Evolutionary conservation across 2,113 vertebrate genomes (phyloP).

Genomic region (Sylvia atricapilla): DNA sequence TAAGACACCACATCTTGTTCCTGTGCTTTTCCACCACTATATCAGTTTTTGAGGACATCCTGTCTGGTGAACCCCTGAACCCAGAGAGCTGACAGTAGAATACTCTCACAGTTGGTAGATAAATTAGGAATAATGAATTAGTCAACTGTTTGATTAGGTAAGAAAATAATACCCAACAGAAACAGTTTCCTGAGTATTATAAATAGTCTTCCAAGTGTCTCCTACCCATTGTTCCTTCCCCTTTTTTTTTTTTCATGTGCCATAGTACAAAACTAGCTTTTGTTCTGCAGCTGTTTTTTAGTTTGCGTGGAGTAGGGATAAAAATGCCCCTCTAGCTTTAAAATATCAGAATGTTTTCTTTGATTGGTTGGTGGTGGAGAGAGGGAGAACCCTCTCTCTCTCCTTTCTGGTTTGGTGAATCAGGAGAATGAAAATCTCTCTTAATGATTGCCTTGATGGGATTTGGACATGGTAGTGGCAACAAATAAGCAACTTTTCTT

Average conservation of each 20-base stretch:
- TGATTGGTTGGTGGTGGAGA: background rate
- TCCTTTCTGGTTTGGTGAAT: background rate
- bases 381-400: background rate
- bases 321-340: background rate
- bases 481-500: background rate
- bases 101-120: background rate
- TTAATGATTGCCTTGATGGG: background rate
- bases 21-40: fast-evolving
- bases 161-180: background rate
- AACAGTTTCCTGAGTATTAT: background rate
- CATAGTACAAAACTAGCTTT: background rate
- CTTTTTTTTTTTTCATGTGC: background rate
- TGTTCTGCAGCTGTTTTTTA: background rate
- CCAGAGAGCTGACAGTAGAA: background rate
- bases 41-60: background rate
- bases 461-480: background rate
- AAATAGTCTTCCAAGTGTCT: background rate
- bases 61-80: background rate
- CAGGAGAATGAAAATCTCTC: background rate
- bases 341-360: background rate
- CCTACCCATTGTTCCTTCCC: fast-evolving
- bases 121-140: background rate
- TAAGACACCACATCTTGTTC: background rate
- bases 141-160: background rate
- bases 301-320: background rate